A percentile compares a stretch with the other conserved stretches of the same genome.
phyloP scores from a whole-genome alignment of 2,113 vertebrate species.

The Alosa alosa region DNA sequence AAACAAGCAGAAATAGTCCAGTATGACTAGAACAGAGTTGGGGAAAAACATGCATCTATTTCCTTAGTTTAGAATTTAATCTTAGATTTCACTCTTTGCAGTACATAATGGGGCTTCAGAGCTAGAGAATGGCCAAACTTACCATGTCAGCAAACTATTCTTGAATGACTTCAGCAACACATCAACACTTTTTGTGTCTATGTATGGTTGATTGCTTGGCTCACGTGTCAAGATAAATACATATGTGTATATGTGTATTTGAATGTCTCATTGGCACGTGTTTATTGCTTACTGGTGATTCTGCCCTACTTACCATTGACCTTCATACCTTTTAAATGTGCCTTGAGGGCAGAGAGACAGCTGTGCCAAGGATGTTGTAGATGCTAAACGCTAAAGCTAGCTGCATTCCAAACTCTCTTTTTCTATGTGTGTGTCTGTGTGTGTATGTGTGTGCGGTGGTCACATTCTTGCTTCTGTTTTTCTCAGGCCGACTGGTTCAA shows the following conservation, averaged over 20 bases:
- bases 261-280: neutral
- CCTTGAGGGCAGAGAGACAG: constrained; percentile 21
- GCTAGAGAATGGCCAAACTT: too few species aligned
- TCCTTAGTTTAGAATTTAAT: too few species aligned
- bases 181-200: neutral
- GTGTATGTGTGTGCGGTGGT: neutral
- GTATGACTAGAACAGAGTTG: too few species aligned
- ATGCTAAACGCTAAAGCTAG: constrained; percentile 29
- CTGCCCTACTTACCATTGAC: constrained; percentile 22
- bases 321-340: constrained; percentile 17
- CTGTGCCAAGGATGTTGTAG: constrained; percentile 33
- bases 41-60: too few species aligned
- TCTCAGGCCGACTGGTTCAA: constrained; percentile 8
- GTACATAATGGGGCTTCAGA: too few species aligned
- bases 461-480: constrained; percentile 16
- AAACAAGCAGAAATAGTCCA: too few species aligned
- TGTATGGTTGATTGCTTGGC: neutral
- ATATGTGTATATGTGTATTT: neutral
- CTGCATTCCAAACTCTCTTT: constrained; percentile 28
- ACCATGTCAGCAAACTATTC: too few species aligned
- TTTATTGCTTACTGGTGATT: neutral
- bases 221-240: neutral
- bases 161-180: neutral
- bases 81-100: too few species aligned
- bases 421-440: constrained; percentile 12